Evolutionary conservation across 1,140 invertebrate genomes (phyloP), one percentile per base, ranked within the genome.

Genomic region (Proctacanthus coquilletti): DNA sequence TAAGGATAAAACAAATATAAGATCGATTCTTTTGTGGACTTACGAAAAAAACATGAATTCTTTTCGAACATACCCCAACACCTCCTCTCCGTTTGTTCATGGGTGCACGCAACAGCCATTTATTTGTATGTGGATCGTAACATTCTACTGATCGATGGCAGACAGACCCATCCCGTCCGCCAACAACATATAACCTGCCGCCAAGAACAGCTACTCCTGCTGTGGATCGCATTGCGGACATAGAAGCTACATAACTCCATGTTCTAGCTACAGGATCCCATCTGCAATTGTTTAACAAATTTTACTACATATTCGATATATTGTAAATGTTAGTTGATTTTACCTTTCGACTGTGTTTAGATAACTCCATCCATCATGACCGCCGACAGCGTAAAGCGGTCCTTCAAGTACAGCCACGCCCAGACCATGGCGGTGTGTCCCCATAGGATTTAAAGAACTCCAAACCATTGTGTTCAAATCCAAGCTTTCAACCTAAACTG

Each of bases 361-460:
- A 60, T 93, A 95, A 49, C 85, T 88, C 88, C 88, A 94, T 21
- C 88, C 82, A 65, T 95, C 91, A 56, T 95, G 88, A 11, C 89
- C 92, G 18, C 89, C 91, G 6, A 95, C 85, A 5, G 88, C 89
- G 65, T 95, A 96, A 31, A 96, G 70, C 1, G 86, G 85, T 1
- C 85, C 84, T 33, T 75, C 79, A 23, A 95, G 63, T 8, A 91
- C 80, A 3, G 84, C 87, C 18, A 95, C 85, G 21, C 87, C 87
- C 42, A 92, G 63, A 6, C 87, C 86, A 62, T 93, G 86, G 29
- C 88, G 65, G 57, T 89, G 85, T n/a, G 86, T 89, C 40, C 78
- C 81, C 87, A 95, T 93, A 0, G 84, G 72, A 37, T 84, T 78
- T 36, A 93, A 63, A 18, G 74, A 69, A 20, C 71, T 77, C 87